Evolutionary conservation across 2,113 vertebrate genomes (phyloP).

Genomic region (Prietella phreatophila): DNA sequence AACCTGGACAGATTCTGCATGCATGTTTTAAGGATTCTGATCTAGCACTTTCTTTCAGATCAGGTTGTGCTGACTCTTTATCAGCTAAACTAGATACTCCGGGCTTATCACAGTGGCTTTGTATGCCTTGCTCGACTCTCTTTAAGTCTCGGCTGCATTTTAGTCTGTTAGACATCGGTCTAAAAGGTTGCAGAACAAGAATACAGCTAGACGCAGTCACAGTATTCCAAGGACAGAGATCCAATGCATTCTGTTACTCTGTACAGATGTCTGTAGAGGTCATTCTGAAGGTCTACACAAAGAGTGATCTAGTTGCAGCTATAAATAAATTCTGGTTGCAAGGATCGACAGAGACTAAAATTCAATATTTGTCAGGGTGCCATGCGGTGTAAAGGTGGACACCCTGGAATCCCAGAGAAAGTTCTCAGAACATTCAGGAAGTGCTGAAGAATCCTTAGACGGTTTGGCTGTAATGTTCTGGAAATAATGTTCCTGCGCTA

Average conservation of each 20-base stretch:
- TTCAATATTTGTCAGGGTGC: not conserved
- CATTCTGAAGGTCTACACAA: not conserved
- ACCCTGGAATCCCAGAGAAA: not conserved
- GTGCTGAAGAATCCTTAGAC: not conserved
- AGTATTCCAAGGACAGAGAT: not conserved
- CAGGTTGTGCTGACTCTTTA: not conserved
- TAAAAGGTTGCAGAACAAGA: not conserved
- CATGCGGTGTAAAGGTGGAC: not conserved
- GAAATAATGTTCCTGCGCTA: not conserved
- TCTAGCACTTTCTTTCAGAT: not conserved
- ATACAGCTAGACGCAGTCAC: not conserved
- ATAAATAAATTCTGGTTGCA: not conserved
- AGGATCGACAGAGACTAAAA: conserved; percentile 2
- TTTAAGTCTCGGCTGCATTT: not conserved
- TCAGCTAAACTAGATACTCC: not conserved
- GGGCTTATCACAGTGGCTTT: not conserved
- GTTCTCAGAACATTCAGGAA: not conserved
- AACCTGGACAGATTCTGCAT: not conserved
- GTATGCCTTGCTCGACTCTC: not conserved
- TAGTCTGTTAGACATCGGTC: not conserved
- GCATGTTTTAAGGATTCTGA: not conserved
- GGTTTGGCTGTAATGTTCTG: not conserved
- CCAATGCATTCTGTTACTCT: not conserved
- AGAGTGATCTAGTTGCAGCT: conserved; percentile 5
- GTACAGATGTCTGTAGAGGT: not conserved